phyloP scores from a whole-genome alignment of 2,113 vertebrate species.

The Cepphus grylle region DNA sequence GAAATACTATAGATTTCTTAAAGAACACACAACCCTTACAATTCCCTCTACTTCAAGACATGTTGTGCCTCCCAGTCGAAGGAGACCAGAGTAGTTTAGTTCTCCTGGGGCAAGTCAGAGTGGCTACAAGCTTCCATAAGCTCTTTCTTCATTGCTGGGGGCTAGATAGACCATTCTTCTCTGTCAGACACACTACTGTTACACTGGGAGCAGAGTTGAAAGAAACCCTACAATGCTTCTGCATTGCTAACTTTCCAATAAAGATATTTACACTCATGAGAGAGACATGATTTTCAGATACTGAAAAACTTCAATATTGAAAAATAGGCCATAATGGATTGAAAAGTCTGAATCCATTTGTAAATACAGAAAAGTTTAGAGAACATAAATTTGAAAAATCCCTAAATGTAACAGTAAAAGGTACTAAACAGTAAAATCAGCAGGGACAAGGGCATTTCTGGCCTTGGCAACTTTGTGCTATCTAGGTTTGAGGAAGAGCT shows the following conservation, averaged over 20 bases:
- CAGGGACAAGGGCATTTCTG: background rate
- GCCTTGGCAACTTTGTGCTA: background rate
- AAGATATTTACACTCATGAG: background rate
- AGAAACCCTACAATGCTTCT: background rate
- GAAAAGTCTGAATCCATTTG: background rate
- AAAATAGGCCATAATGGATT: background rate
- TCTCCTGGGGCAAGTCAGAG: background rate
- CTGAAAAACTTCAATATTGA: background rate
- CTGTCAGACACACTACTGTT: background rate
- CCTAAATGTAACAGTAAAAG: background rate
- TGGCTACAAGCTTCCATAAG: background rate
- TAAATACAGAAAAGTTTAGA: background rate
- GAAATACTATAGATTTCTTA: background rate
- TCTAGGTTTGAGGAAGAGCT: background rate
- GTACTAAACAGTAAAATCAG: background rate
- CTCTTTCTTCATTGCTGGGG: background rate
- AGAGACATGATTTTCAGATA: background rate
- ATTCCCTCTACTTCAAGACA: background rate
- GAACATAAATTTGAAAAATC: background rate
- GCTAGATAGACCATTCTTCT: background rate
- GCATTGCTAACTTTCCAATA: background rate
- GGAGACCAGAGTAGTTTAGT: background rate
- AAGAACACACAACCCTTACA: background rate
- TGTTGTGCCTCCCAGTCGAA: background rate
- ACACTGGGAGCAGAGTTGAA: background rate